Base-by-base conservation (phyloP, 2,113 vertebrate genomes). In the Gasterosteus nipponicus region DNA sequence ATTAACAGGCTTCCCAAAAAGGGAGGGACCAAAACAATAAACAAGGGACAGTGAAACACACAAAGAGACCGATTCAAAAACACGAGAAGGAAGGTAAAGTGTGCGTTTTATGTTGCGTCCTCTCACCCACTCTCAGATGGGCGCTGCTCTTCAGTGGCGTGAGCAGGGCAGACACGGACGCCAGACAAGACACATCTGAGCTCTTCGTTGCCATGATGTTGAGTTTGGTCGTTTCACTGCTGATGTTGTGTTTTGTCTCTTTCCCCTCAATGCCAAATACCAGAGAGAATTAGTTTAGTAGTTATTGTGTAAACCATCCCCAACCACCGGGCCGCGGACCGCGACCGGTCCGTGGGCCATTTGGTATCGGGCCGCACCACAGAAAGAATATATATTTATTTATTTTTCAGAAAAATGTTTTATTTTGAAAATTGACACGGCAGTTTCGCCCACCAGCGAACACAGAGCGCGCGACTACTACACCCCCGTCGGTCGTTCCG, bases 141-240 rank as follows among this genome's bases (percentile, higher is more conserved):
- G 95, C 63, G 0, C 88, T 78, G 63, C 90, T 91, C 19, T 78
- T 92, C 83, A 93, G 89, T 10, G 90, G 93, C 7, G n/a, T 78
- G 14, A 65, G 39, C 46, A 96, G 90, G 26, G 89, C 92, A 73
- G 92, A 89, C 85, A 96, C 91, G 7, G 81, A 85, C 51, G 92
- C 96, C 93, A 95, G 90, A 59, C 96, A 97, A 14, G 94, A 93
- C 86, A 98, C 83, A 1, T 54, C 62, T 60, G 93, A 92, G 3
- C 90, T 94, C 74, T 72, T 88, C 53, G 7, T 65, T 0, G 95
- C 95, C 15, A 38, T 92, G 68, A 97, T 33, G 4, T 75, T 84
- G 72, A 97, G 91, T 80, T 89, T 71, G 65, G 96, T 97, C 82
- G 85, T 75, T 69, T 81, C 92, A 73, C 82, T 53, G 77, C 78